Percentiles rank a stretch among this genome's conserved stretches.
Evolutionary conservation across 2,797 vertebrate species (phyloP).

Genomic region (Thripadectes ignobilis): DNA sequence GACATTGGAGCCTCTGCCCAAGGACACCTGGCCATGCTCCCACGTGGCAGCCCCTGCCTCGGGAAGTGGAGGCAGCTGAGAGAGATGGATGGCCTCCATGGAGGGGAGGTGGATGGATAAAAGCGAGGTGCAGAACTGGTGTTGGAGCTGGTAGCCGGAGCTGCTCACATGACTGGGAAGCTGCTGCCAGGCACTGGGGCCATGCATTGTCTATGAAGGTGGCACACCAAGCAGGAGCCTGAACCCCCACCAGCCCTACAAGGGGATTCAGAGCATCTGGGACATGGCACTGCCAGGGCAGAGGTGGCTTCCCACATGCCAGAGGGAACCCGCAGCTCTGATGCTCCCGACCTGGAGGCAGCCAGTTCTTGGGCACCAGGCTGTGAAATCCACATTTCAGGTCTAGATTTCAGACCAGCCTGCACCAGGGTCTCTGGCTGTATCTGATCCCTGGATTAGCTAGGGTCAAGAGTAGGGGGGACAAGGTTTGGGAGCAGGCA

Average conservation of each 20-base stretch:
- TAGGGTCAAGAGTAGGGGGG: not conserved
- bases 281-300: not conserved
- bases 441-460: not conserved
- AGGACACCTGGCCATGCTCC: not conserved
- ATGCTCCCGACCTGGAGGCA: fast-evolving
- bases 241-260: not conserved
- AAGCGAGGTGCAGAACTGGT: not conserved
- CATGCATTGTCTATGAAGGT: not conserved
- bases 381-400: not conserved
- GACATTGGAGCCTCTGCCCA: not conserved
- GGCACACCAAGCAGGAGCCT: not conserved
- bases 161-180: not conserved
- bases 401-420: not conserved
- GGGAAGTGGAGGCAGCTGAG: not conserved
- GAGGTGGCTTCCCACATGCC: fast-evolving
- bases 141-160: not conserved
- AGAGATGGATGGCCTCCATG: not conserved
- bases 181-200: not conserved
- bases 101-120: not conserved
- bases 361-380: not conserved
- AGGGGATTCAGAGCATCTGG: fast-evolving
- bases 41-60: not conserved
- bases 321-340: not conserved
- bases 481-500: not conserved
- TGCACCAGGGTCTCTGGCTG: not conserved